phyloP scores from a whole-genome alignment of 2,113 vertebrate genomes.

The Hoplias malabaricus region DNA sequence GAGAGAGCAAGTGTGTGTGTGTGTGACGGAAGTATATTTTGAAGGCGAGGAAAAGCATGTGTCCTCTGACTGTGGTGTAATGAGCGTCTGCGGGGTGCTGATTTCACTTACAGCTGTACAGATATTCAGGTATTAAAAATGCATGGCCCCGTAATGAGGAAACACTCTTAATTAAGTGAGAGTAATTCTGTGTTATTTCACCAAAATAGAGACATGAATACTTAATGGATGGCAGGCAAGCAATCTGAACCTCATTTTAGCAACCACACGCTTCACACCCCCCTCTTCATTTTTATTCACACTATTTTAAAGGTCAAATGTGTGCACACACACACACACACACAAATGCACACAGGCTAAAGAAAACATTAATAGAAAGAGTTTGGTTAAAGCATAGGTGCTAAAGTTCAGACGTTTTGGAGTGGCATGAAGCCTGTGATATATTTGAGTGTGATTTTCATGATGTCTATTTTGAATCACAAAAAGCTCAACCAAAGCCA shows the following conservation, averaged over 20 bases:
- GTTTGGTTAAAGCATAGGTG: not conserved
- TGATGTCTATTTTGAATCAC: too few species aligned
- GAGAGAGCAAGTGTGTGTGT: not conserved
- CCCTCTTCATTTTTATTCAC: not conserved
- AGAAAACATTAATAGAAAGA: not conserved
- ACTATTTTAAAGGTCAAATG: not conserved
- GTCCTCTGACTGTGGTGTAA: constrained; percentile 50
- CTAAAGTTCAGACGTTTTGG: not conserved
- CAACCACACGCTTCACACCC: constrained; percentile 22
- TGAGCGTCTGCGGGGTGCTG: constrained; percentile 50
- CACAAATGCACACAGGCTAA: not conserved
- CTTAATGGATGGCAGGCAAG: constrained; percentile 63
- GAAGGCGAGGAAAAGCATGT: constrained; percentile 28
- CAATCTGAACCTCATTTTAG: constrained; percentile 58
- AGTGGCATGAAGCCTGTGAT: too few species aligned
- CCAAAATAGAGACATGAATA: constrained; percentile 63
- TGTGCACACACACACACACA: not conserved
- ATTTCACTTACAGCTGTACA: constrained; percentile 53
- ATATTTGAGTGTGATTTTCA: too few species aligned
- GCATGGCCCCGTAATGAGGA: constrained; percentile 58
- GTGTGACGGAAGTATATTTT: constrained; percentile 9
- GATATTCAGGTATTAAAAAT: constrained; percentile 65
- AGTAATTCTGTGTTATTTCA: constrained; percentile 66
- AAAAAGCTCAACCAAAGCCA: too few species aligned
- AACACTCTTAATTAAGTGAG: constrained; percentile 70